Conservation (phyloP, 2,113 vertebrate genomes). For the Lophochroa leadbeateri region DNA sequence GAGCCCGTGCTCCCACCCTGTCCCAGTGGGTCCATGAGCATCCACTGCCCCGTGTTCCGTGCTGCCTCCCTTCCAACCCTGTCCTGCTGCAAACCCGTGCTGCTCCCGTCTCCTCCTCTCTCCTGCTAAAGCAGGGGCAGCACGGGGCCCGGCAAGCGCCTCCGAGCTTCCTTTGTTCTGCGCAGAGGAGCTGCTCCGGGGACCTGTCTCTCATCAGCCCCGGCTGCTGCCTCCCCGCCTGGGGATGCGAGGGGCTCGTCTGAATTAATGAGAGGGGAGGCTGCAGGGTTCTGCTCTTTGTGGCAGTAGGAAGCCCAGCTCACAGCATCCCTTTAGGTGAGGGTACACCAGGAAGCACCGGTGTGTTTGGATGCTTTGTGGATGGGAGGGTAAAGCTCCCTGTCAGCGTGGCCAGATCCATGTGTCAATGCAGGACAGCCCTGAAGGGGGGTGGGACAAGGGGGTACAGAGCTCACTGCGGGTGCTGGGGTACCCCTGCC, state of each 20-base stretch:
- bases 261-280: slow-evolving; percentile 17
- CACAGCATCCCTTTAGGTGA: not conserved
- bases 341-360: fast-evolving
- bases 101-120: not conserved
- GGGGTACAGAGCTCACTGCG: not conserved
- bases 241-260: not conserved
- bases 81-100: not conserved
- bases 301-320: not conserved
- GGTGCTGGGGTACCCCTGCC: not conserved
- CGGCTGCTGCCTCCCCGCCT: slow-evolving; percentile 1
- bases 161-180: slow-evolving; percentile 47
- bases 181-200: not conserved
- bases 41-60: fast-evolving
- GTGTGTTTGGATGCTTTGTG: fast-evolving
- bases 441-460: not conserved
- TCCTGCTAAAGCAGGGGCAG: not conserved
- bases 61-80: not conserved
- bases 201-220: slow-evolving; percentile 28
- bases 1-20: not conserved
- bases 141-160: not conserved
- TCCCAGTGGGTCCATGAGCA: fast-evolving
- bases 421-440: fast-evolving
- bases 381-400: not conserved
- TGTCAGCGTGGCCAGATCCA: not conserved
- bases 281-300: not conserved